These are phyloP conservation scores for Tricholauxania praeusta DNA, from an alignment of 2,888 invertebrate species.

Conservation along the genomic window DNA sequence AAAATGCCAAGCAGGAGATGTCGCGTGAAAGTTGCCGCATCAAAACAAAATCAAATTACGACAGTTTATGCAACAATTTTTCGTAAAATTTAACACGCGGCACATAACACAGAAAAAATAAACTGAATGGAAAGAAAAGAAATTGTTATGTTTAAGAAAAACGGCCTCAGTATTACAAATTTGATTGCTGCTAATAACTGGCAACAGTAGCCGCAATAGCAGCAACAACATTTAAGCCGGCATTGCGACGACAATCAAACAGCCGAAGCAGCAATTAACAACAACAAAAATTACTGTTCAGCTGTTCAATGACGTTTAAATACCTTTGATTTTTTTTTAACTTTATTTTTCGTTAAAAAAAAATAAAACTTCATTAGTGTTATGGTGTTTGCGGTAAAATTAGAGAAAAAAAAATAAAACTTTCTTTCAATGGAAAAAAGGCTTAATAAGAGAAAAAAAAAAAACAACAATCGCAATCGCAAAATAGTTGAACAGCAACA, in stretches of 20 bases:
- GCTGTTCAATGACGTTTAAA: slow-evolving; percentile 25
- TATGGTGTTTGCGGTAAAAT: neutral
- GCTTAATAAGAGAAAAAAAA: too few species aligned
- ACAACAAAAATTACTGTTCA: neutral
- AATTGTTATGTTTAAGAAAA: slow-evolving; percentile 2
- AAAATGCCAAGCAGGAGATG: slow-evolving; percentile 38
- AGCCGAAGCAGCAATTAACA: neutral
- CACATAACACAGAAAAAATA: too few species aligned
- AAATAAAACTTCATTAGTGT: slow-evolving; percentile 20
- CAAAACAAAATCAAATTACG: slow-evolving; percentile 6
- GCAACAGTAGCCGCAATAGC: neutral
- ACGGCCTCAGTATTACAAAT: neutral
- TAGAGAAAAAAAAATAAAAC: slow-evolving; percentile 6
- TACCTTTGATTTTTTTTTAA: slow-evolving; percentile 7
- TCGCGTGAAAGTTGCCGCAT: slow-evolving; percentile 38
- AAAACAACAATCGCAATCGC: too few species aligned
- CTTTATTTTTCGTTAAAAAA: slow-evolving; percentile 6
- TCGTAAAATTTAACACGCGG: neutral
- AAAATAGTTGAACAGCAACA: too few species aligned
- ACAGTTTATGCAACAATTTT: slow-evolving; percentile 33
- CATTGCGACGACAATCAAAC: neutral
- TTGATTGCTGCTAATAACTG: neutral
- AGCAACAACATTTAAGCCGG: slow-evolving; percentile 16
- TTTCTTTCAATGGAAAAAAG: slow-evolving; percentile 18
- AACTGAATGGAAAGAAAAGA: neutral